phyloP scores from a whole-genome alignment of 2,113 vertebrate species.

The Dinomys branickii region DNA sequence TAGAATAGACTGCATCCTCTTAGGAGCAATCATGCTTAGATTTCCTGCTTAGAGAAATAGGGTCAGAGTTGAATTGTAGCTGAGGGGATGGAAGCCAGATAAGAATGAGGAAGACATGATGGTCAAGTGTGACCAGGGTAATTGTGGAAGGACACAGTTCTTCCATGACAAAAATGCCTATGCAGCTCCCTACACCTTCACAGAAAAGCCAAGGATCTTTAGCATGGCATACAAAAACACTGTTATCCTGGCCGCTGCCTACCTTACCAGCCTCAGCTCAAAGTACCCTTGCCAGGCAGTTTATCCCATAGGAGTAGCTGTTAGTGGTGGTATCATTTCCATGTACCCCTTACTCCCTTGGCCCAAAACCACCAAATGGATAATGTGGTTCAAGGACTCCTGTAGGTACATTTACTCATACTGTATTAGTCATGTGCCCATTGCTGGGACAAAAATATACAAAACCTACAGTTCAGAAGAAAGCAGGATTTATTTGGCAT shows the following conservation, averaged over 20 bases:
- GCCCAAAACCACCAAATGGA: not conserved
- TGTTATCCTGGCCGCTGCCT: not conserved
- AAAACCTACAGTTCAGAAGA: not conserved
- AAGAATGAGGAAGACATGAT: not conserved
- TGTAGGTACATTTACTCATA: not conserved
- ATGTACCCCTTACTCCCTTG: not conserved
- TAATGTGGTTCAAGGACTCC: not conserved
- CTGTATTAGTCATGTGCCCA: not conserved
- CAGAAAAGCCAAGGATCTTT: not conserved
- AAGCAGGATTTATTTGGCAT: not conserved
- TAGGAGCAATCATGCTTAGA: not conserved
- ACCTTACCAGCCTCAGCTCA: not conserved
- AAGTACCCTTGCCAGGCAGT: not conserved
- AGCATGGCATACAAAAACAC: not conserved
- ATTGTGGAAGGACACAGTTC: not conserved
- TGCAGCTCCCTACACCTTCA: not conserved
- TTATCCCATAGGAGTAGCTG: not conserved
- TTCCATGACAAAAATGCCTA: not conserved
- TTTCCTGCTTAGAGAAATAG: not conserved
- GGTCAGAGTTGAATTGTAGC: not conserved
- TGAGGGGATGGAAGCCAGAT: not conserved
- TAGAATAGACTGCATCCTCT: not conserved
- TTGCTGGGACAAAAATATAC: not conserved
- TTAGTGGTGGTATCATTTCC: not conserved
- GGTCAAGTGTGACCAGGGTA: not conserved